Evolutionary conservation across 37 sponge, comb jelly and placozoan genomes (phyloP), one percentile per base, ranked within the genome.

Genomic region (Dysidea cf. avara): DNA sequence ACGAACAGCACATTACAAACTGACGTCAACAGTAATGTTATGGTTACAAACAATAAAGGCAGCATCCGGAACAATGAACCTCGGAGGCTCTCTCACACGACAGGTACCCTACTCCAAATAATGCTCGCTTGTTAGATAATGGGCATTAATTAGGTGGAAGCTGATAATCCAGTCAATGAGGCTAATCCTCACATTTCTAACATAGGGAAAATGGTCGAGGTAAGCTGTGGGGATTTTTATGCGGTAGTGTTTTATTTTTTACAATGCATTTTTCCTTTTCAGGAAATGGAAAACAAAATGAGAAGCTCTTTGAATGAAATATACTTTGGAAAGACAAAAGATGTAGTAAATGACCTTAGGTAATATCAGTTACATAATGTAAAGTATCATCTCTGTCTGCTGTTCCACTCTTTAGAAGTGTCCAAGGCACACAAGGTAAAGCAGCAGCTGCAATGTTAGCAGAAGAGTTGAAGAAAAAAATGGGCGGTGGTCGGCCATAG

Each of bases 21-120:
- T 96, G 35, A 96, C 94, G n/a, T 93, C 94, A 0, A 96, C 97
- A 20, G 97, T 83, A 7, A 96, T 96, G 97, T 76, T 96, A 52
- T 96, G 97, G 97, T 80, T 96, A 12, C 83, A 90, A 75, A 96
- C 94, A 21, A 86, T 84, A 79, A 90, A 90, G 74, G 85, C 59
- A 17, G 89, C 65, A 39, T 89, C 90, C 18, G 97, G 97, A 11
- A 93, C 84, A 11, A 96, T 96, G 94, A 90, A 96, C 81, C 89
- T 96, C 0, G 97, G 97, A 9, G 97, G 97, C 0, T 82, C 88
- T 57, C 85, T 96, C 32, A 90, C 94, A 1, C 67, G 97, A 49
- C 97, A 96, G 78, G 81, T 84, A n/a, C n/a, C n/a, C n/a, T n/a
- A n/a, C n/a, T n/a, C n/a, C n/a, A 7, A 40, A 40, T 38, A 26